A percentile compares a stretch with the other conserved stretches of the same genome.
Conservation (phyloP, 2,888 invertebrate species). For the Drosophila yooni region DNA sequence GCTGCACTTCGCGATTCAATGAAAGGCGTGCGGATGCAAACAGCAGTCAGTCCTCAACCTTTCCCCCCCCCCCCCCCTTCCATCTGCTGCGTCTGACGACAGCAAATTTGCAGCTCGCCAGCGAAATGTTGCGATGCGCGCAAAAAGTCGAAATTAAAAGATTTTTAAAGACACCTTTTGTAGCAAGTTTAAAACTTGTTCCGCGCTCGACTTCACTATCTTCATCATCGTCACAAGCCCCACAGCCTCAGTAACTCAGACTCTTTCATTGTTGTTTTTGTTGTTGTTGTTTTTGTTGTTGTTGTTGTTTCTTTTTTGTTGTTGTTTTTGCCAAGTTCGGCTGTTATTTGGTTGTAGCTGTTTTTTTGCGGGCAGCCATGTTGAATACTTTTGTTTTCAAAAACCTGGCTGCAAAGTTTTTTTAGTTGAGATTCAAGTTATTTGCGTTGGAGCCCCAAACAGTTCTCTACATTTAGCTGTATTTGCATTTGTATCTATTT, state of each 20-base stretch:
- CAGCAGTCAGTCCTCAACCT: conserved; percentile 25
- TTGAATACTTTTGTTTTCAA: conserved; percentile 81
- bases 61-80: background rate
- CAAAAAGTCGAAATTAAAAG: conserved; percentile 80
- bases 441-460: conserved; percentile 37
- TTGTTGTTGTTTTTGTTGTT: conserved; percentile 46
- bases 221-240: conserved; percentile 42
- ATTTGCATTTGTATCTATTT: conserved; percentile 15
- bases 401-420: conserved; percentile 51
- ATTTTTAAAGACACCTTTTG: conserved; percentile 80
- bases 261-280: conserved; percentile 15
- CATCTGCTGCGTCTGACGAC: conserved; percentile 57
- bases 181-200: conserved; percentile 82
- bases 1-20: conserved; percentile 85
- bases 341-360: conserved; percentile 56
- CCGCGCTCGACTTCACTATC: conserved; percentile 67
- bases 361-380: conserved; percentile 74
- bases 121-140: conserved; percentile 43
- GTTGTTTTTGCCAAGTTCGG: conserved; percentile 29
- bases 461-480: conserved; percentile 29
- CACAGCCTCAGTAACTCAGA: conserved; percentile 32
- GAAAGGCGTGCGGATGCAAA: conserved; percentile 83
- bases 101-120: conserved; percentile 78
- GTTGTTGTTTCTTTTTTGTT: conserved; percentile 10
- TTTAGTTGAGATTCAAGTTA: conserved; percentile 62